Percentiles rank a stretch among this genome's conserved stretches.
These are phyloP conservation scores for Ips nitidus DNA, from an alignment of 1,140 invertebrate species.

Conservation along the genomic window DNA sequence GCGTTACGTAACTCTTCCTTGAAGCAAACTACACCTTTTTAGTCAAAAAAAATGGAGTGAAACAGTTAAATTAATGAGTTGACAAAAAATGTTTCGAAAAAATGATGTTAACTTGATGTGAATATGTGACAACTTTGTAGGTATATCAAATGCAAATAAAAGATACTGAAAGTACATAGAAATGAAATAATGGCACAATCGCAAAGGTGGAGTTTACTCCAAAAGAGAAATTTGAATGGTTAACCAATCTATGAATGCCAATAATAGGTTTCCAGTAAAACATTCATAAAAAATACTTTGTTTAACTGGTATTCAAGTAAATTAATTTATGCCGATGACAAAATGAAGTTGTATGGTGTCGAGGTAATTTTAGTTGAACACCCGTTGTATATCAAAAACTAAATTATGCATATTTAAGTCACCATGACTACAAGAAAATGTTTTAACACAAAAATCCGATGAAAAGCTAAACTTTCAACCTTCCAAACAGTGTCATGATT, in stretches of 20 bases:
- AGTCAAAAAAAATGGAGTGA: constrained; percentile 37
- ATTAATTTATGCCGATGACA: no score
- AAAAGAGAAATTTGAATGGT: constrained; percentile 31
- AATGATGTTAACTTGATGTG: constrained; percentile 27
- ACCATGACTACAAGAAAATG: no score
- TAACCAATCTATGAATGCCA: constrained; percentile 37
- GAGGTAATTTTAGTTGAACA: no score
- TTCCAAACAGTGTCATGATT: no score
- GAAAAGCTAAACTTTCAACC: no score
- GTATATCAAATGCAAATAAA: constrained; percentile 49
- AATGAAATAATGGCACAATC: constrained; percentile 29
- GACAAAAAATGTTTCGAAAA: constrained; percentile 21
- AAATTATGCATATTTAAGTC: no score
- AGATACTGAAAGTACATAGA: constrained; percentile 28
- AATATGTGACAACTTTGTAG: constrained; percentile 20
- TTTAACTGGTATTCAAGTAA: no score
- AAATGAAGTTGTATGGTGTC: no score
- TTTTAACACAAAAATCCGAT: no score
- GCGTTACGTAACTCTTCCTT: constrained; percentile 38
- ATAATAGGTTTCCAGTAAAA: not conserved
- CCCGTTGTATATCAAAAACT: no score
- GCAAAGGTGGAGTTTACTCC: constrained; percentile 52
- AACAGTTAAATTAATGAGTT: constrained; percentile 31
- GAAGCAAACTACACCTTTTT: constrained; percentile 52
- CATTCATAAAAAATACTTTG: no score